Evolutionary conservation across 2,797 vertebrate genomes (phyloP), one percentile per base, ranked within the genome.

Genomic region (Hydrocynus forskahlii): DNA sequence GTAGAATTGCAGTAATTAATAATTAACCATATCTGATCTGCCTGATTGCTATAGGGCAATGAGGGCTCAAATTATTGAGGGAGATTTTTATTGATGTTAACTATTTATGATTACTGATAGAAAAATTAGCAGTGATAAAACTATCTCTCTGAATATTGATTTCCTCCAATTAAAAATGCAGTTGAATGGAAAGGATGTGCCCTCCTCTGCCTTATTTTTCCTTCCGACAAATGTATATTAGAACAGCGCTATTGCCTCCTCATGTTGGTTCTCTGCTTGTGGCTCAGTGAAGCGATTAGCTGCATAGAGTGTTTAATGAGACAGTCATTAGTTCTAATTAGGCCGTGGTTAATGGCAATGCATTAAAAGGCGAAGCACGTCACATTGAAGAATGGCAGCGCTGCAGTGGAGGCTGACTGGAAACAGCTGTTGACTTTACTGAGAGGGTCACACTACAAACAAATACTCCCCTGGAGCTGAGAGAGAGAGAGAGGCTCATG

Each of bases 11-110:
- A 90, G 93, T 92, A 90, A 91, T 95, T 95, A 91, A 95, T 96
- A 94, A 97, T 97, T 97, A 96, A 97, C 97, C 94, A 93, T 91
- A 92, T 95, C 93, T 95, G 96, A 97, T 96, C 96, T 94, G 94
- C 95, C 96, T 96, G 96, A 97, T 97, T 96, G 95, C 96, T 94
- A 93, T 94, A 95, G 96, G 78, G 77, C 81, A 88, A 89, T 79
- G 79, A 89, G 91, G 90, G 92, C 89, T 92, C 88, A 87, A 94
- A 96, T 95, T 95, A 94, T 95, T 93, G 93, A 92, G 92, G 75
- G 86, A 89, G 90, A 77, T 64, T 84, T 88, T 88, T 86, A 87
- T 84, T 91, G 82, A 80, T 91, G 91, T 99, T 95, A 97, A 98
- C 93, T 96, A 98, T 98, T 97, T 92, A 97, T 97, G 95, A 92